Evolutionary conservation across 2,113 vertebrate species (phyloP).

Genomic region (Oncorhynchus tshawytscha): DNA sequence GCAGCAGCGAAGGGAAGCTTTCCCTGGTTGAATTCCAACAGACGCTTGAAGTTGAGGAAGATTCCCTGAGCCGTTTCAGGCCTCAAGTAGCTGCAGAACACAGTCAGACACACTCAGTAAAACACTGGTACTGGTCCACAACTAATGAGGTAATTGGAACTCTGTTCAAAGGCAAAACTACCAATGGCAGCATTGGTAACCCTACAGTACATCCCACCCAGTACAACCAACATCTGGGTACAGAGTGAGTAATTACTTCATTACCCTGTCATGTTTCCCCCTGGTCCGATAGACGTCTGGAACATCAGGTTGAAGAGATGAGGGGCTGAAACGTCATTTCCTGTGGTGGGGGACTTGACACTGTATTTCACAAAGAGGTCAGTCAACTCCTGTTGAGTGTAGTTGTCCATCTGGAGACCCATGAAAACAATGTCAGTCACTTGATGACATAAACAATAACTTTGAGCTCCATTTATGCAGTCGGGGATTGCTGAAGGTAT

Average conservation of each 20-base stretch:
- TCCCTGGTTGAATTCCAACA: conserved; percentile 98
- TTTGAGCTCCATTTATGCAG: no score
- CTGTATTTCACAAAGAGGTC: conserved; percentile 94
- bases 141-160: no score
- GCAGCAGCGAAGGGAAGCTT: conserved; percentile 96
- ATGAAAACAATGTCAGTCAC: background rate
- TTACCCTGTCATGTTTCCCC: conserved; percentile 95
- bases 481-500: no score
- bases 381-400: conserved; percentile 85
- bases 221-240: no score
- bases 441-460: background rate
- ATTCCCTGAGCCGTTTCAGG: conserved; percentile 99
- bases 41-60: conserved; percentile 98
- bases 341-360: conserved; percentile 91
- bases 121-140: background rate
- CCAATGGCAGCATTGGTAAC: no score
- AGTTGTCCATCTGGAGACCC: conserved; percentile 88
- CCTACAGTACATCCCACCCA: no score
- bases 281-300: conserved; percentile 95
- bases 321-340: conserved; percentile 91
- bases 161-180: no score
- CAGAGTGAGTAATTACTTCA: conserved; percentile 30
- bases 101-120: background rate
- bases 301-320: conserved; percentile 98
- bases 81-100: conserved; percentile 86